phyloP scores from a whole-genome alignment of 2,888 invertebrate genomes.

The Agriopis marginaria region DNA sequence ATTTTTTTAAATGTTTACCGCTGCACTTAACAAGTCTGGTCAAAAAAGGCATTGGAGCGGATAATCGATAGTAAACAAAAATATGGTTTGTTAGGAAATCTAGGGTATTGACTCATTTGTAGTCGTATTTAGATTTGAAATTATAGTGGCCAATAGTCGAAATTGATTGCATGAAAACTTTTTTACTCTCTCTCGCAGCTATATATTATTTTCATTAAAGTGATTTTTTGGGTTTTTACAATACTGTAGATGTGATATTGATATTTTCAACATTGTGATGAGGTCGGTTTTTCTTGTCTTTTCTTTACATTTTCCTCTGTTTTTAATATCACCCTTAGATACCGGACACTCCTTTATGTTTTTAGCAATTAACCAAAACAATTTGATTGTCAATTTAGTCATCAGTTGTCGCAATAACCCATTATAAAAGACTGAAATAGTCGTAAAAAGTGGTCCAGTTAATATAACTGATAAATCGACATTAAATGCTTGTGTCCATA shows the following conservation, averaged over 20 bases:
- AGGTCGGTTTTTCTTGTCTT: too few relatives aligned
- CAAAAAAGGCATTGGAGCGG: slow-evolving; percentile 68
- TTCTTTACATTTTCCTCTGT: too few relatives aligned
- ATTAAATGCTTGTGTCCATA: slow-evolving; percentile 34
- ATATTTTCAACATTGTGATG: too few relatives aligned
- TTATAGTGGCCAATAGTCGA: not conserved
- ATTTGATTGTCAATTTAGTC: not conserved
- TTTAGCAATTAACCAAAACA: not conserved
- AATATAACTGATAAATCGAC: slow-evolving; percentile 33
- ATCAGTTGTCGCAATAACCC: slow-evolving; percentile 31
- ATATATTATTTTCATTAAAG: too few relatives aligned
- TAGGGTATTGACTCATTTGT: slow-evolving; percentile 5
- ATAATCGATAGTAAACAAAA: slow-evolving; percentile 70
- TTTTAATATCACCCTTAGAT: too few relatives aligned
- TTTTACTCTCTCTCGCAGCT: too few relatives aligned
- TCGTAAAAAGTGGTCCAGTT: slow-evolving; percentile 38
- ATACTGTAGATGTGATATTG: too few relatives aligned
- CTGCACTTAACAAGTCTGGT: slow-evolving; percentile 52
- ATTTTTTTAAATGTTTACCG: slow-evolving; percentile 55
- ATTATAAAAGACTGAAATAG: slow-evolving; percentile 12
- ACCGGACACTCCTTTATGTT: too few relatives aligned
- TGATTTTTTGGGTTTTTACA: too few relatives aligned
- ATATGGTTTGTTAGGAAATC: slow-evolving; percentile 54
- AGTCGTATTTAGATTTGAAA: not conserved
- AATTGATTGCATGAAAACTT: too few relatives aligned